Evolutionary conservation across 2,113 vertebrate species (phyloP).

Genomic region (Nasalis larvatus): DNA sequence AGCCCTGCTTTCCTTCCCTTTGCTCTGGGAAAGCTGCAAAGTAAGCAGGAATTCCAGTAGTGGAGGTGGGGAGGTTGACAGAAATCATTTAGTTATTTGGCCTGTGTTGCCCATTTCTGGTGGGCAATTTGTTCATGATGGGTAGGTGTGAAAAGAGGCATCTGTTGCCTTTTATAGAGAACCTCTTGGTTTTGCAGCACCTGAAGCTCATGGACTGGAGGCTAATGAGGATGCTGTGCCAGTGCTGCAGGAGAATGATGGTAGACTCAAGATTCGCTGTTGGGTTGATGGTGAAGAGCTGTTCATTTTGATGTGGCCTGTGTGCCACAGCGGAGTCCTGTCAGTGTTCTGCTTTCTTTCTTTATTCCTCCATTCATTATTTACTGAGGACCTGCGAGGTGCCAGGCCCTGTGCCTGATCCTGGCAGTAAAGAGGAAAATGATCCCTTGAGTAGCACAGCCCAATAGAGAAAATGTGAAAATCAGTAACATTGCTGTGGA

Average conservation of each 20-base stretch:
- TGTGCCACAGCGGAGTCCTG: neutral
- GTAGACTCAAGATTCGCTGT: no score
- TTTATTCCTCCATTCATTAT: neutral
- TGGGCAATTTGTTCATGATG: slow-evolving; percentile 37
- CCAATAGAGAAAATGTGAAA: neutral
- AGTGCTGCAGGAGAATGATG: fast-evolving
- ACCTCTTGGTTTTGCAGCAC: neutral
- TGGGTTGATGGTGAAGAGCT: neutral
- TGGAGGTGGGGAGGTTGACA: slow-evolving; percentile 52
- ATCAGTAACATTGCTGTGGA: neutral
- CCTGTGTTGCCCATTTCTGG: slow-evolving; percentile 67
- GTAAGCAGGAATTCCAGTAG: slow-evolving; percentile 71
- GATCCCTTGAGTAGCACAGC: neutral
- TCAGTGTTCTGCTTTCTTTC: neutral
- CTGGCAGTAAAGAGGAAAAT: neutral
- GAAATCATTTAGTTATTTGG: slow-evolving; percentile 77
- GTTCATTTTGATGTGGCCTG: neutral
- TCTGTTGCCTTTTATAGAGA: neutral
- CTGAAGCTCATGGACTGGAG: neutral
- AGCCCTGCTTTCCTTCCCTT: neutral
- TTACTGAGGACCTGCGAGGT: neutral
- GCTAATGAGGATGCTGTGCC: neutral
- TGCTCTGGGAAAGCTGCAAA: slow-evolving; percentile 71
- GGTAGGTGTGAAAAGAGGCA: neutral
- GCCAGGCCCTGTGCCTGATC: neutral